Base-by-base conservation (phyloP, 2,888 invertebrate species). In the Parasteatoda lunata region DNA sequence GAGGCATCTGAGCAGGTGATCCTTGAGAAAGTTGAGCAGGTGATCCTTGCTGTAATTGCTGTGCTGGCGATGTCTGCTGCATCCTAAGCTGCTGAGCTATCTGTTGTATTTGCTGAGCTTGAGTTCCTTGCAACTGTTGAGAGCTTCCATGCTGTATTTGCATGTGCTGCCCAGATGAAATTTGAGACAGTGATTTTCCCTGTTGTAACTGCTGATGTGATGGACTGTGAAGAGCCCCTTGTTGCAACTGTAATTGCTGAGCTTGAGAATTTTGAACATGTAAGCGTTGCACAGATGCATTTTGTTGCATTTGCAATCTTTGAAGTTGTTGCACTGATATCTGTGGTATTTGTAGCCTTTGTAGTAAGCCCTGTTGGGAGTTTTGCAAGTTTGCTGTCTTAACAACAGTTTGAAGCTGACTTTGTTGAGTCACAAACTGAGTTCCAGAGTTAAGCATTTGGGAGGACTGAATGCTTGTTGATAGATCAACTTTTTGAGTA, bases 1-100 rank as follows among this genome's bases (percentile, higher is more conserved):
- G 85, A 45, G 80, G 85, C 48, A 86, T 47, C 72, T 87, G 77
- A 15, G 86, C 86, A 13, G 82, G 81, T n/a, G 86, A 87, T 5
- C 81, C 82, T 45, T 87, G 86, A 48, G 84, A 59, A 9, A 79
- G 73, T 54, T 84, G 84, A 8, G 86, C 86, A 51, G 86, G 86
- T 15, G 86, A 82, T 52, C 82, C 82, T 76, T 85, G 85, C 45
- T 85, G 85, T n/a, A 84, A 30, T 13, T 84, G 84, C 7, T 85
- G 85, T n/a, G 85, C 85, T 30, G 85, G 85, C 59, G 85, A 81
- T 11, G 49, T 52, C 13, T 86, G 85, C 51, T 86, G 85, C 80
- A 86, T 80, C 65, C 79, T 59, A 30, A 84, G 65, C 45, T 84
- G 84, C 30, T 82, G 82, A 49, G 82, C 75, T 8, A 70, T 64